Conservation (phyloP, 2,113 vertebrate genomes). For the Platichthys stellatus region DNA sequence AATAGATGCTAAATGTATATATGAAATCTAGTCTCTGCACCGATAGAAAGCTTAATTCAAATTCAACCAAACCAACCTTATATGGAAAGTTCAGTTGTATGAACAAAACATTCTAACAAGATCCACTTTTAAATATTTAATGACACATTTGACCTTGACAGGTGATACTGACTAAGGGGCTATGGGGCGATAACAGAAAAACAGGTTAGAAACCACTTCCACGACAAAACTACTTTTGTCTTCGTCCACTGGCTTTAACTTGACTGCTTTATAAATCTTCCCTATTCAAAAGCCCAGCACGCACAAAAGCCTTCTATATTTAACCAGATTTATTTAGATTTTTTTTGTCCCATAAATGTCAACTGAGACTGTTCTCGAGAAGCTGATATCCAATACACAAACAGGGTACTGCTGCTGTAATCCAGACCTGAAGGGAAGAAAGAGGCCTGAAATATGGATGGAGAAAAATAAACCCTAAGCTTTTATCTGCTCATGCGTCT, state of each 20-base stretch:
- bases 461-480: conserved; percentile 14
- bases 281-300: background rate
- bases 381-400: conserved; percentile 1
- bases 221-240: background rate
- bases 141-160: too few species aligned
- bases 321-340: conserved; percentile 6
- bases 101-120: background rate
- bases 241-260: background rate
- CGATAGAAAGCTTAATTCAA: background rate
- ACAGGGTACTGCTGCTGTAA: conserved; percentile 4
- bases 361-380: background rate
- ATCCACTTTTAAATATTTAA: background rate
- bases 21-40: background rate
- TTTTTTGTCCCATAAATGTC: conserved; percentile 26
- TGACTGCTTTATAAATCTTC: conserved; percentile 3
- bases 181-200: background rate
- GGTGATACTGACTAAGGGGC: too few species aligned
- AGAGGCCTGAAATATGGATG: conserved; percentile 5
- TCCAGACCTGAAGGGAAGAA: conserved; percentile 11
- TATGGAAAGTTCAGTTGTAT: background rate
- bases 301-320: conserved; percentile 21
- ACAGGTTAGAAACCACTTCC: background rate
- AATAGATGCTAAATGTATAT: too few species aligned
- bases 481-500: conserved; percentile 28
- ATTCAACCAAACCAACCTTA: background rate